These are phyloP conservation scores for Sphaeramia orbicularis DNA, from an alignment of 2,797 vertebrate species.

Conservation along the genomic window DNA sequence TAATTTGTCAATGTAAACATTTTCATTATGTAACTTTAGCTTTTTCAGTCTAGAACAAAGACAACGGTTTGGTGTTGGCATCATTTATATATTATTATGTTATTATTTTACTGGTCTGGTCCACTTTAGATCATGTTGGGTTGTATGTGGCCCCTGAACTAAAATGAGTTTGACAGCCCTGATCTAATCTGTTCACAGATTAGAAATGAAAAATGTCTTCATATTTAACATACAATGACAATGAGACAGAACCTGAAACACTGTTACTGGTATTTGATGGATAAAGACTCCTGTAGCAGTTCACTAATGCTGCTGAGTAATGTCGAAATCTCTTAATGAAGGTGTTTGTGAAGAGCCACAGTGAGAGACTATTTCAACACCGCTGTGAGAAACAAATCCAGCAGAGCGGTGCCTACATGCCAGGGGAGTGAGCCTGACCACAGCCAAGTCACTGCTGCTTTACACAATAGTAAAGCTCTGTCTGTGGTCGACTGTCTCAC, in stretches of 20 bases:
- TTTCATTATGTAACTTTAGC: too few relatives aligned
- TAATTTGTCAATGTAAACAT: too few relatives aligned
- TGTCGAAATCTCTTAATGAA: constrained; percentile 59
- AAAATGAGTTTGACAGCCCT: too few relatives aligned
- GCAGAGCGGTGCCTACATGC: constrained; percentile 56
- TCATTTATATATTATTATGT: too few relatives aligned
- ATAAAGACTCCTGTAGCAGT: not conserved
- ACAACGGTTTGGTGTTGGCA: too few relatives aligned
- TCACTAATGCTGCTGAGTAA: constrained; percentile 29
- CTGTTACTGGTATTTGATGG: not conserved
- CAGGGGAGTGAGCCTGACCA: constrained; percentile 61
- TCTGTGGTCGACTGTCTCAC: constrained; percentile 65
- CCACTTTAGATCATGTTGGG: too few relatives aligned
- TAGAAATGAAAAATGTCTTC: not conserved
- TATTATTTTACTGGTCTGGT: too few relatives aligned
- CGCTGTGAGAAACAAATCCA: constrained; percentile 58
- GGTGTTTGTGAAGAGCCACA: constrained; percentile 48
- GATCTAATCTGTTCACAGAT: too few relatives aligned
- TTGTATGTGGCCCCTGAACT: too few relatives aligned
- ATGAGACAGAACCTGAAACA: not conserved
- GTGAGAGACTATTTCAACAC: constrained; percentile 67
- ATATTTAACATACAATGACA: not conserved
- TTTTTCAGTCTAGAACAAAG: too few relatives aligned
- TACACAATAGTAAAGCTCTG: constrained; percentile 69
- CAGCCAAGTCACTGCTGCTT: constrained; percentile 66